Percentiles rank a stretch among this genome's conserved stretches.
Conservation (phyloP, 2,797 vertebrate species). For the Poecilia wingei region DNA sequence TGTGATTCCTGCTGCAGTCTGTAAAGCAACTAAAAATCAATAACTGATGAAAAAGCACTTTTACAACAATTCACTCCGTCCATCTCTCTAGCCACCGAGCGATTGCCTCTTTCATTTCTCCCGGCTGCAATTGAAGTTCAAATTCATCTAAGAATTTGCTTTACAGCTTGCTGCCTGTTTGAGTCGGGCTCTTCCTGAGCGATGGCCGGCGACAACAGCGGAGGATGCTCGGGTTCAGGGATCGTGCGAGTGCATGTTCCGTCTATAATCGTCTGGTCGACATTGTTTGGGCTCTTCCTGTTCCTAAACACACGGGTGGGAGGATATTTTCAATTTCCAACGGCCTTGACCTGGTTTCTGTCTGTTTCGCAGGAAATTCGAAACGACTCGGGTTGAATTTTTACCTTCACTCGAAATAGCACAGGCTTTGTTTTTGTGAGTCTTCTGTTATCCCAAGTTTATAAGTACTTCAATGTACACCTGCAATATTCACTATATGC, state of each 20-base stretch:
- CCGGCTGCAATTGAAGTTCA: slow-evolving; percentile 22
- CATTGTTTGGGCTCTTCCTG: slow-evolving; percentile 62
- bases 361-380: slow-evolving; percentile 5
- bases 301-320: slow-evolving; percentile 54
- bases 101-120: slow-evolving; percentile 40
- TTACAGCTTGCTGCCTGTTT: slow-evolving; percentile 35
- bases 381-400: slow-evolving; percentile 1
- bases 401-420: background rate
- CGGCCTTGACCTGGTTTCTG: slow-evolving; percentile 41
- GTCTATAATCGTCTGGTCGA: slow-evolving; percentile 54
- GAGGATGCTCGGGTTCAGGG: slow-evolving; percentile 63
- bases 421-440: background rate
- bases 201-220: slow-evolving; percentile 41
- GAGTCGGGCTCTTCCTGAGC: slow-evolving; percentile 52
- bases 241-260: slow-evolving; percentile 58
- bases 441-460: background rate
- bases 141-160: slow-evolving; percentile 40
- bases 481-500: background rate
- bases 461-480: background rate
- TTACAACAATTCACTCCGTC: slow-evolving; percentile 30
- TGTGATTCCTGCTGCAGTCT: slow-evolving; percentile 55
- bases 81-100: slow-evolving; percentile 28
- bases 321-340: slow-evolving; percentile 47
- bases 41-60: slow-evolving; percentile 66
- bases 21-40: slow-evolving; percentile 61